Percentiles rank a stretch among this genome's conserved stretches.
Evolutionary conservation across 2,888 invertebrate species (phyloP).

Genomic region (Cremastinae sp.): DNA sequence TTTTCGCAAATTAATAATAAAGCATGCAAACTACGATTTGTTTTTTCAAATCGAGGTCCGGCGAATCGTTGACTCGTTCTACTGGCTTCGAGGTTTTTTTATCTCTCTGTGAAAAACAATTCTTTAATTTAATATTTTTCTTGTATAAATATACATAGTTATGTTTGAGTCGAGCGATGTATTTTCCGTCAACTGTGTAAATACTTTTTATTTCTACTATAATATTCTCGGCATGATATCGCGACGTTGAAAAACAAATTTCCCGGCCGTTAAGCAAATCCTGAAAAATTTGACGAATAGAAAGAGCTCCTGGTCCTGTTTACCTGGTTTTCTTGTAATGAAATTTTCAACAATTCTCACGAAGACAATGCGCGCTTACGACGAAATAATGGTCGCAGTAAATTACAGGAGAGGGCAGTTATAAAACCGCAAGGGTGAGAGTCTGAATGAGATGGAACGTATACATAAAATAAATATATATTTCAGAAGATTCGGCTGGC

Average conservation of each 20-base stretch:
- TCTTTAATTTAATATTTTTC: too few species aligned
- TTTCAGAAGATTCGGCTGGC: background rate
- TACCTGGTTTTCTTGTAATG: background rate
- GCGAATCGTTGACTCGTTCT: slow-evolving; percentile 48
- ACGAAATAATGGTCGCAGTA: slow-evolving; percentile 33
- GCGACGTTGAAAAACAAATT: too few species aligned
- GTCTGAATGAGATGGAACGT: slow-evolving; percentile 30
- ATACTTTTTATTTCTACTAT: too few species aligned
- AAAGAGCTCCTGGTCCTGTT: background rate
- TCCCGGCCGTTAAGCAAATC: too few species aligned
- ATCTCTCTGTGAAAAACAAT: too few species aligned
- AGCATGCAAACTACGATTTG: background rate
- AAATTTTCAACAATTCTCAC: slow-evolving; percentile 13
- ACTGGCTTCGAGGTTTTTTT: too few species aligned
- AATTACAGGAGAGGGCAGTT: slow-evolving; percentile 34
- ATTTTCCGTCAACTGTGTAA: too few species aligned
- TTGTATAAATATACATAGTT: too few species aligned
- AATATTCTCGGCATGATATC: too few species aligned
- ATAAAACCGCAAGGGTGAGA: slow-evolving; percentile 26
- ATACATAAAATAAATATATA: slow-evolving; percentile 21
- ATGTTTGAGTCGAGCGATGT: too few species aligned
- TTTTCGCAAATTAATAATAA: background rate
- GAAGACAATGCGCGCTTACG: background rate
- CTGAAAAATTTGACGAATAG: background rate
- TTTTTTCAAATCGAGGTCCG: slow-evolving; percentile 1